Base-by-base conservation (phyloP, 2,797 vertebrate genomes). In the Phrynocephalus vlangalii region DNA sequence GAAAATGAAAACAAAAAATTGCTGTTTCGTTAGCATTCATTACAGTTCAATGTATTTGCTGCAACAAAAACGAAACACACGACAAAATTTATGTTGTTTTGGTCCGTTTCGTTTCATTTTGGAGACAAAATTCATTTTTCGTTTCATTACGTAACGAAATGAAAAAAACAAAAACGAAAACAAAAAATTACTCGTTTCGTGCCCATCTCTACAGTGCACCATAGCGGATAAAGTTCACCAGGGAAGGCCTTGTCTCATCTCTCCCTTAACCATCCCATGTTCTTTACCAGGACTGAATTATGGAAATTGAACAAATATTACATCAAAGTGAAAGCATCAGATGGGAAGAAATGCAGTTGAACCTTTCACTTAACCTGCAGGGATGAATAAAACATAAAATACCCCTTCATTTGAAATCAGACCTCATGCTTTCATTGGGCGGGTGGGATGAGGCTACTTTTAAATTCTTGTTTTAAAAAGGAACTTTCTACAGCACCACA, bases 371-470 rank as follows among this genome's bases (percentile, higher is more conserved):
- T 84, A 88, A 88, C 87, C 82, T 78, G 68, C 71, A 79, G 67
- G 78, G 78, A 84, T 88, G 68, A 88, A 88, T 88, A 80, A 88
- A 88, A 84, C 87, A 88, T 84, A 82, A 76, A 75, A 8, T 4
- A 56, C 13, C 30, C 71, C 48, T 75, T 33, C 71, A 80, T 81
- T 75, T 81, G 50, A 67, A 81, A 88, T 85, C 9, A 83, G 79
- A 86, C 18, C 60, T n/a, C 44, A 72, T 78, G 67, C 24, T 86
- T n/a, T 67, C 28, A 73, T 79, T 89, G 56, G 52, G 30, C 52
- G 56, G 78, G 26, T 48, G 82, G 73, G 38, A 89, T 26, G 38
- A 78, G 79, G 28, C 30, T 86, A 83, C 30, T 83, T 44, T 72
- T 66, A 82, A 83, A 67, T 86, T 83, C 68, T 66, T 20, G 0